Percentiles rank a stretch among this genome's conserved stretches.
Conservation (phyloP, 2,888 invertebrate genomes). For the Venustoraphidia nigricollis region DNA sequence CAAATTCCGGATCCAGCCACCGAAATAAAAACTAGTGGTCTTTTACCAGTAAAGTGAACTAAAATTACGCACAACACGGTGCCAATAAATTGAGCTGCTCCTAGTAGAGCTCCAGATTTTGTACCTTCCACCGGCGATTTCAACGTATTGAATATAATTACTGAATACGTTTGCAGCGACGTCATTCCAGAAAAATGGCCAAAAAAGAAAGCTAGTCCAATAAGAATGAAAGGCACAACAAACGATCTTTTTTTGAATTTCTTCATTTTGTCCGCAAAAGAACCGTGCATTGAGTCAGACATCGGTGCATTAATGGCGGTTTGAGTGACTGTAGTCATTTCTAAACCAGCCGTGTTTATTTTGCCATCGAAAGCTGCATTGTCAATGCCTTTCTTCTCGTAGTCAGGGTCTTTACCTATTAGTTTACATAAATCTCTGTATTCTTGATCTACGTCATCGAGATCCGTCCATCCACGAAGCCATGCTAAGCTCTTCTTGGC, state of each 20-base stretch:
- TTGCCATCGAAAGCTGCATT: slow-evolving; percentile 14
- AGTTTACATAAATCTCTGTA: slow-evolving; percentile 30
- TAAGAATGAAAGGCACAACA: slow-evolving; percentile 48
- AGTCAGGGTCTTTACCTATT: background rate
- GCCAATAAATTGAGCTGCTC: slow-evolving; percentile 52
- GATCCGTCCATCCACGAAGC: slow-evolving; percentile 61
- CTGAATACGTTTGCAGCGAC: slow-evolving; percentile 57
- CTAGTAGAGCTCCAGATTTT: slow-evolving; percentile 57
- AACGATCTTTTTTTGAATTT: slow-evolving; percentile 44
- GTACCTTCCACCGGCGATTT: slow-evolving; percentile 62
- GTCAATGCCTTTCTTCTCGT: slow-evolving; percentile 10
- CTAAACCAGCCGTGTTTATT: background rate
- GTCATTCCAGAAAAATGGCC: slow-evolving; percentile 64
- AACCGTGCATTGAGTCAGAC: slow-evolving; percentile 4
- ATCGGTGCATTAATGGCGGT: no score
- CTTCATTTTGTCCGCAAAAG: slow-evolving; percentile 18
- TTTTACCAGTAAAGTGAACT: slow-evolving; percentile 59
- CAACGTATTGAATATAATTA: slow-evolving; percentile 53
- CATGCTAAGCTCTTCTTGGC: slow-evolving; percentile 57
- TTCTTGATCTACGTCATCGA: slow-evolving; percentile 43
- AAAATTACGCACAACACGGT: slow-evolving; percentile 46
- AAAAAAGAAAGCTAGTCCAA: slow-evolving; percentile 51
- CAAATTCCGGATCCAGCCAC: slow-evolving; percentile 48
- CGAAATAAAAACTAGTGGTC: slow-evolving; percentile 50
- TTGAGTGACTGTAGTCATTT: no score